Base-by-base conservation (phyloP, 2,888 invertebrate species). In the Chironomus tentans region DNA sequence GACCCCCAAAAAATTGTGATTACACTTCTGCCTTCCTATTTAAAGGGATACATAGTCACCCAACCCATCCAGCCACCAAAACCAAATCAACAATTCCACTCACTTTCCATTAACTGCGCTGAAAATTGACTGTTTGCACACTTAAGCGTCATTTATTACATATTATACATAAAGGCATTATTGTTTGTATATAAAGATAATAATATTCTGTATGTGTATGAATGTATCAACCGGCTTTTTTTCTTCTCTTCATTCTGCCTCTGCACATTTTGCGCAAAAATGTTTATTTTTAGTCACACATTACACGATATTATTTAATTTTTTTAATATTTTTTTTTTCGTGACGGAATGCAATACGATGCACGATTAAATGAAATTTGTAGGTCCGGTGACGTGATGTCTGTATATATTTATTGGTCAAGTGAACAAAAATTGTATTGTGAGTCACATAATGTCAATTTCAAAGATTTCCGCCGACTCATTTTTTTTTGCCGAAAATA, bases 171-270 rank as follows among this genome's bases (percentile, higher is more conserved):
- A 22, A 18, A 22, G 21, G 12, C 13, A 65, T 21, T 22, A 15
- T 12, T 12, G 47, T 12, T 18, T 70, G 28, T 18, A 72, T 72
- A 61, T 24, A 38, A 13, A 56, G 56, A 56, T 56, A 56, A 56
- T 56, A 18, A 56, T 56, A 56, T 56, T 56, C 38, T 38, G 38
- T 56, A 56, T 56, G n/a, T 56, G 15, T 56, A 18, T 18, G 56
- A 56, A 15, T 56, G 56, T 56, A 56, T 56, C 21, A 72, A 46
- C 72, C 72, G 72, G 72, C 72, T 62, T 72, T 71, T 72, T 50
- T 22, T 38, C 24, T 48, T 15, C 7, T 38, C 38, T n/a, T 38
- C 38, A 10, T 38, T 10, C 38, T 24, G 65, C 24, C 24, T 38
- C 38, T 65, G 65, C 24, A 65, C 65, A 65, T 21, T 24, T 21